Evolutionary conservation across 2,797 vertebrate species (phyloP), one percentile per base, ranked within the genome.

Genomic region (Micromesistius poutassou): DNA sequence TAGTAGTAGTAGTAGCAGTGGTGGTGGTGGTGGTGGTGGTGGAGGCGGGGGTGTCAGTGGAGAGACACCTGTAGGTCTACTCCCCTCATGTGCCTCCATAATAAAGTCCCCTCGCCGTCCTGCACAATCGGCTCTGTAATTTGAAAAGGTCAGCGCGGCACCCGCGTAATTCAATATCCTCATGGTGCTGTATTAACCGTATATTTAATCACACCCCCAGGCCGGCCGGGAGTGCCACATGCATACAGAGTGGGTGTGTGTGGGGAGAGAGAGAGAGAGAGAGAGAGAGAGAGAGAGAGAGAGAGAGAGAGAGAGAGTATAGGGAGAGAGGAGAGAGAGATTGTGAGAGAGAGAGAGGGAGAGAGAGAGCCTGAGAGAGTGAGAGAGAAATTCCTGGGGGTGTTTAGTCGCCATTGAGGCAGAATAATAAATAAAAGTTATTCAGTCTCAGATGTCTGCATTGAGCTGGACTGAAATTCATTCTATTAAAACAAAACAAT

Each of bases 131-230:
- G 85, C 89, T 93, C 89, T 86, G 91, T 94, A 93, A 94, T 94
- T 94, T 92, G 91, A 91, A 94, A 95, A 95, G 94, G 94, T 94
- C 93, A 94, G 88, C 87, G 76, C 82, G 89, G 90, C 91, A 91
- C 86, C 85, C 75, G 89, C 84, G 86, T 94, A 94, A 94, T 95
- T 94, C 93, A 93, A 91, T 94, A 92, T 90, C 92, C 93, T 93
- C 88, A 89, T 90, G 87, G 90, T 78, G 88, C 89, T 88, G 86
- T 91, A 93, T 92, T 92, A 94, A 92, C 91, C 90, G 90, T 91
- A 92, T 94, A 93, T 94, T 94, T 93, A 94, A 94, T 94, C 93
- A 92, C 93, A 92, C 86, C 83, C 82, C 75, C 79, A 55, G 89
- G 89, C 83, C 83, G 85, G 87, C 72, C 42, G 36, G 38, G 55